Base-by-base conservation (phyloP, 2,113 vertebrate species). In the Lipophrys pholis region DNA sequence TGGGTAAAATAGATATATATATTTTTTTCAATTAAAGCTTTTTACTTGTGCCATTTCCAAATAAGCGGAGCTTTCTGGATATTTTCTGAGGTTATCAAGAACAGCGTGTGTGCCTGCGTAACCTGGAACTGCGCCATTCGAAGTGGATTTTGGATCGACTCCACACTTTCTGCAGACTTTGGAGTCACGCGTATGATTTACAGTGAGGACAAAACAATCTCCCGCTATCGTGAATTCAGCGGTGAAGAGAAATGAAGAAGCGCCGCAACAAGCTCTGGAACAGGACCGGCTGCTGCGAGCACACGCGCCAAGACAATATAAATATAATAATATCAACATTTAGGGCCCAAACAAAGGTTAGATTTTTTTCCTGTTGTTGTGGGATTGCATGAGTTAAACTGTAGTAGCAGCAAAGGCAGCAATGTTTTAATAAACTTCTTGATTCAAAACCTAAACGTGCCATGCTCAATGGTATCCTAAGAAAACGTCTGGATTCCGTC, bases 81-180 rank as follows among this genome's bases (percentile, higher is more conserved):
- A 21, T 57, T 69, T 49, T n/a, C 42, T 9, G 11, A 49, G 53
- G 53, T 49, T 69, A 36, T 54, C 30, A 7, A 36, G 35, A 30
- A 4, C 21, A 30, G 11, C 3, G 14, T 50, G n/a, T 50, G 6
- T 30, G 21, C 4, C 11, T 16, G 10, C 5, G 30, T 11, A 67
- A 46, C 51, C 41, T 67, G 64, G 64, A 67, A 55, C 14, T 15
- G 36, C 52, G 55, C 52, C 52, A 43, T 38, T 55, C 41, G 45
- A 67, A 67, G 55, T 67, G 43, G 42, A 67, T 46, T 51, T 55
- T 55, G 64, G 64, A 43, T 45, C 40, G 15, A 53, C 30, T 66
- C 63, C 63, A 53, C 53, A 51, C 8, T 54, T 30, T 66, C 64
- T 55, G 63, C 63, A 54, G 51, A 54, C 12, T 67, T 52, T 52